Base-by-base conservation (phyloP, 2,888 invertebrate genomes). In the Hyalella azteca region DNA sequence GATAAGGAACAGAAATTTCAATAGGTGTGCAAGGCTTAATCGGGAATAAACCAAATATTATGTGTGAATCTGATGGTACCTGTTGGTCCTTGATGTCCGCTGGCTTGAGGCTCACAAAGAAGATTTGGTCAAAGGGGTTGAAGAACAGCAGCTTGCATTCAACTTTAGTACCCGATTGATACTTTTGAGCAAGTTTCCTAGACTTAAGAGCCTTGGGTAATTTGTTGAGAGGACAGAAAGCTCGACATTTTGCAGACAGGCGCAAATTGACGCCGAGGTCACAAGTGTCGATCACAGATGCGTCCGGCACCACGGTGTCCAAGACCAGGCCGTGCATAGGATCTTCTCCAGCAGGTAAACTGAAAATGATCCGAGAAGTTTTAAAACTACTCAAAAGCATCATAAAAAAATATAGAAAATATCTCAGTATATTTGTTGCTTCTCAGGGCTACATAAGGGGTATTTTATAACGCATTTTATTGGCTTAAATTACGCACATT, bases 61-160 rank as follows among this genome's bases (percentile, higher is more conserved):
- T n/a, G n/a, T n/a, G n/a, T n/a, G n/a, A n/a, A n/a, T n/a, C n/a
- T n/a, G n/a, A n/a, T n/a, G n/a, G n/a, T 29, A 66, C 66, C 66
- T 66, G 11, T 19, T 32, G 2, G 19, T 36, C 66, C 4, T 32
- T 19, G 15, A 36, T 36, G 13, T 66, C 66, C 36, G 22, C 36
- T 19, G 36, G 22, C 36, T 66, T 66, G 29, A 66, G 22, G 66
- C 66, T 66, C 32, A 66, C 66, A 36, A 66, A 36, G n/a, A 66
- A 66, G 3, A 36, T 36, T 29, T 66, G 66, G 29, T 66, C 66
- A 32, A 66, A 66, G 66, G 66, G 66, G 29, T 66, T 66, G 66
- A 36, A 66, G 36, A 29, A 29, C 36, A 66, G 29, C 4, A 66
- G 15, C 36, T 66, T 66, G 26, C 36, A 32, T 4, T 32, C 2